Evolutionary conservation across 2,888 invertebrate species (phyloP).

Genomic region (Heliconius aoede): DNA sequence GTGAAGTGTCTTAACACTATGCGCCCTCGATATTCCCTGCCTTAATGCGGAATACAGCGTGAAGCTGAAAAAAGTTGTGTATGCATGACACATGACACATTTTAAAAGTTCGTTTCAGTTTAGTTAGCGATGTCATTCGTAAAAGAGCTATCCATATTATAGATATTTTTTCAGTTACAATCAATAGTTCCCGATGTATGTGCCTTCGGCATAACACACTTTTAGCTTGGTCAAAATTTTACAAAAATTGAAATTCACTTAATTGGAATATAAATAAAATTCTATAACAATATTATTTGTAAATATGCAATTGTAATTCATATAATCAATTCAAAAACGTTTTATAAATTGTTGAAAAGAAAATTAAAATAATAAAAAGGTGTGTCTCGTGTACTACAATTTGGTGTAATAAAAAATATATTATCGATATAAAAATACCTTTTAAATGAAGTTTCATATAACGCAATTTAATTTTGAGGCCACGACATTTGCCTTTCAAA

Average conservation of each 20-base stretch:
- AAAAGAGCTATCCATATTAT: too few species aligned
- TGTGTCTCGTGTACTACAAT: constrained; percentile 15
- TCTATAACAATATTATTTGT: too few species aligned
- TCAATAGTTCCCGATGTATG: too few species aligned
- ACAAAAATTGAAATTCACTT: too few species aligned
- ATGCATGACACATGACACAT: too few species aligned
- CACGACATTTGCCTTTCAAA: neutral
- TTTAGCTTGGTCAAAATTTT: too few species aligned
- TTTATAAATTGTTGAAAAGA: constrained; percentile 11
- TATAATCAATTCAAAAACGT: neutral
- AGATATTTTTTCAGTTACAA: too few species aligned
- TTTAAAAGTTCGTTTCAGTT: too few species aligned
- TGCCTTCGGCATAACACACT: too few species aligned
- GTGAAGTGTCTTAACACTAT: neutral
- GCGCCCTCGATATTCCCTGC: neutral
- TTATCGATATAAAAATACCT: constrained; percentile 25
- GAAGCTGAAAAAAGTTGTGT: too few species aligned
- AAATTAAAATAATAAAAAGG: constrained; percentile 11
- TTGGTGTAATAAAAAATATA: constrained; percentile 23
- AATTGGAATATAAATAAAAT: too few species aligned
- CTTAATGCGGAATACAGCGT: neutral
- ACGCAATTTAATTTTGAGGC: constrained; percentile 18
- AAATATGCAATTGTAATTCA: neutral
- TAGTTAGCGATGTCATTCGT: too few species aligned
- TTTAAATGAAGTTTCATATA: neutral